phyloP scores from a whole-genome alignment of 1,140 invertebrate species.

The Lordiphosa mommai region DNA sequence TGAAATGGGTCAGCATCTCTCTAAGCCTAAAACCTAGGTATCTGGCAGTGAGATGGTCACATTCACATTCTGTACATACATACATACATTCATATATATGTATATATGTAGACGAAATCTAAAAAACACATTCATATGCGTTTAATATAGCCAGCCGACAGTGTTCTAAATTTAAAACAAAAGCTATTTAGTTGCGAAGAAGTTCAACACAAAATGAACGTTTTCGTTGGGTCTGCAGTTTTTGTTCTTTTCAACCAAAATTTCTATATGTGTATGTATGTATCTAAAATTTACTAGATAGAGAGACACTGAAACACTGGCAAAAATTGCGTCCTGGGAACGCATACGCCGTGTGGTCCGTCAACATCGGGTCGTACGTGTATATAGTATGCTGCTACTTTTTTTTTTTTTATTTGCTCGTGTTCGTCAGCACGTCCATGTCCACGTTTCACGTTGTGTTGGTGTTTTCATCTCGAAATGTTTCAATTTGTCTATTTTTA shows the following conservation, averaged over 20 bases:
- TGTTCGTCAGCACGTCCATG: slow-evolving; percentile 55
- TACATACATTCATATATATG: no score
- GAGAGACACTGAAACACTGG: slow-evolving; percentile 3
- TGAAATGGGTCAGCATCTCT: slow-evolving; percentile 3
- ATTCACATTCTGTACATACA: slow-evolving; percentile 60
- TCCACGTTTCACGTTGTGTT: slow-evolving; percentile 56
- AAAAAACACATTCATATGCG: slow-evolving; percentile 77
- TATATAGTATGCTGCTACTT: neutral
- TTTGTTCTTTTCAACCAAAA: slow-evolving; percentile 2
- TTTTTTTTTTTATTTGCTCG: slow-evolving; percentile 29
- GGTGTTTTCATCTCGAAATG: slow-evolving; percentile 72
- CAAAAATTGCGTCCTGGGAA: slow-evolving; percentile 54
- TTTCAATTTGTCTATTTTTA: slow-evolving; percentile 77
- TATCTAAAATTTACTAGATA: slow-evolving; percentile 69
- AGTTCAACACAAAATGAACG: slow-evolving; percentile 63
- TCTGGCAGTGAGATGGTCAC: neutral
- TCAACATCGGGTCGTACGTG: slow-evolving; percentile 19
- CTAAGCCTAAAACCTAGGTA: no score
- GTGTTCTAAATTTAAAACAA: slow-evolving; percentile 76
- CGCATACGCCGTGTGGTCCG: slow-evolving; percentile 68
- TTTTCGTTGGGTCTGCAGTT: slow-evolving; percentile 23
- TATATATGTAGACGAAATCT: no score
- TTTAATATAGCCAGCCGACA: slow-evolving; percentile 68
- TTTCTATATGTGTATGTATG: slow-evolving; percentile 39
- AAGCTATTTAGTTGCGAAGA: slow-evolving; percentile 79